Base-by-base conservation (phyloP, 2,888 invertebrate genomes). In the Tyria jacobaeae region DNA sequence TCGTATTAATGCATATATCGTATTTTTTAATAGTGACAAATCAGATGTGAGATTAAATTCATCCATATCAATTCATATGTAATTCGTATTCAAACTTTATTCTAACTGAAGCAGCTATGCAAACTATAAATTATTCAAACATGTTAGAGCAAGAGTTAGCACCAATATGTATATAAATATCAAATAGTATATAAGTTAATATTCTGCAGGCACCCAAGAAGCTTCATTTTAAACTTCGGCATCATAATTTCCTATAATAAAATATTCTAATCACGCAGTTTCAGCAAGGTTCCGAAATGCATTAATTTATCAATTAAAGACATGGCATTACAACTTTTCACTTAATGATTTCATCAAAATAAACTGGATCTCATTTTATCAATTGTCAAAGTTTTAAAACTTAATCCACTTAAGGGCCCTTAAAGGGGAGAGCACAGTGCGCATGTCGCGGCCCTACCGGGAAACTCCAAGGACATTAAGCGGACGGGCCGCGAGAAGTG, bases 371-470 rank as follows among this genome's bases (percentile, higher is more conserved):
- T 88, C 88, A 88, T 92, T 91, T 90, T 88, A 93, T 89, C 90
- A 91, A 92, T 92, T 91, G 90, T 91, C 88, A 88, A 92, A 92
- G 90, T 93, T 92, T 91, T 90, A 92, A 92, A 93, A 92, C 91
- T 92, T 91, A 93, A 92, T 92, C 91, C 91, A 91, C 90, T 91
- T 90, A 89, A 87, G 90, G 86, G 87, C 90, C 89, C 89, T 91
- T 91, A 86, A 84, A 88, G 85, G 84, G 81, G 81, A 82, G 84
- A 82, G 79, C 80, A 80, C 79, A 90, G 78, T 92, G 92, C 92
- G 92, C 92, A 92, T 92, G 92, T 85, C 91, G 73, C 83, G 82
- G 82, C 83, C 88, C 89, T 87, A 89, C 89, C 89, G 90, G 89
- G 89, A 90, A 86, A 74, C 88, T 85, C 86, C 89, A 91, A 92